phyloP scores from a whole-genome alignment of 2,113 vertebrate genomes.

The Apodemus sylvaticus region DNA sequence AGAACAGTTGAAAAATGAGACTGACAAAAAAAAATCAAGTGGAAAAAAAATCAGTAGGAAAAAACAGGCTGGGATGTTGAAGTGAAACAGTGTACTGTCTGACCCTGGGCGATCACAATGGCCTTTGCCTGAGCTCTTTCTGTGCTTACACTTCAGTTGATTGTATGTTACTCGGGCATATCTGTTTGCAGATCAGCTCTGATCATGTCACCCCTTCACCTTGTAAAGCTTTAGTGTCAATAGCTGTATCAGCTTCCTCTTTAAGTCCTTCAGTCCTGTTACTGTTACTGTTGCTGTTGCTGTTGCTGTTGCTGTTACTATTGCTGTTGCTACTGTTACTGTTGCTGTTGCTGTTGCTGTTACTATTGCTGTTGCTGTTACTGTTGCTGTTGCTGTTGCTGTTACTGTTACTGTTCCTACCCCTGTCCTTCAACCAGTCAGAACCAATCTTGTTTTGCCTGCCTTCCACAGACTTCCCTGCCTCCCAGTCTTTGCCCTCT shows the following conservation, averaged over 20 bases:
- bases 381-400: too few species aligned
- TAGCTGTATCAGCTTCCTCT: slow-evolving; percentile 13
- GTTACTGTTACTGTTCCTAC: too few species aligned
- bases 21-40: slow-evolving; percentile 48
- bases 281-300: too few species aligned
- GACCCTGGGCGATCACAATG: background rate
- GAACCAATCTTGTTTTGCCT: slow-evolving; percentile 20
- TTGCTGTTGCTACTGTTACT: too few species aligned
- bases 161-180: background rate
- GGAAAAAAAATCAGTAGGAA: slow-evolving; percentile 60
- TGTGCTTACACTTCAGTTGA: background rate
- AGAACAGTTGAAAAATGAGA: background rate
- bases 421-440: background rate
- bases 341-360: too few species aligned
- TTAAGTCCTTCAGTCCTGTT: background rate
- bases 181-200: slow-evolving; percentile 42
- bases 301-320: too few species aligned
- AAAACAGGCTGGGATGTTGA: slow-evolving; percentile 33
- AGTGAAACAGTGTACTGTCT: background rate
- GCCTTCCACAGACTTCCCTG: background rate
- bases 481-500: background rate
- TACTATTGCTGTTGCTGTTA: too few species aligned
- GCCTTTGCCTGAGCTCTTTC: background rate
- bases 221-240: slow-evolving; percentile 55
- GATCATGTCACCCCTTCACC: slow-evolving; percentile 54